These are phyloP conservation scores for Carposina sasakii DNA, from an alignment of 1,140 invertebrate genomes.

Conservation along the genomic window DNA sequence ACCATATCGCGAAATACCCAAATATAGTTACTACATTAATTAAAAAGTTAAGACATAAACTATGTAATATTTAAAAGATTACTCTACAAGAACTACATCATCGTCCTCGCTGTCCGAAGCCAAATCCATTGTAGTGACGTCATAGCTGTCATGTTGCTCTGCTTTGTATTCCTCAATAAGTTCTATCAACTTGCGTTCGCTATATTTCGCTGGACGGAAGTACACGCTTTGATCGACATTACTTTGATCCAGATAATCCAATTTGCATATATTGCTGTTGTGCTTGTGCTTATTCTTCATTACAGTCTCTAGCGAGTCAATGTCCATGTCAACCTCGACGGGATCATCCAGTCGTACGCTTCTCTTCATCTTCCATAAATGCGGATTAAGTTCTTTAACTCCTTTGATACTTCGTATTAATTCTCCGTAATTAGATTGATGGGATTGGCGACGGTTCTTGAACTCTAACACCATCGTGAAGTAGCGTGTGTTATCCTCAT, in stretches of 20 bases:
- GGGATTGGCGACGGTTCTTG: slow-evolving; percentile 19
- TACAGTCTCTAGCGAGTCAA: slow-evolving; percentile 49
- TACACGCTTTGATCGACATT: slow-evolving; percentile 10
- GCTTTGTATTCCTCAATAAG: slow-evolving; percentile 38
- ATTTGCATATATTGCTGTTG: too few relatives aligned
- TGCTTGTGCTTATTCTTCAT: slow-evolving; percentile 31
- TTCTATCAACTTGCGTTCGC: slow-evolving; percentile 26
- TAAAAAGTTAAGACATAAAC: too few relatives aligned
- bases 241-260: slow-evolving; percentile 39
- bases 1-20: too few relatives aligned
- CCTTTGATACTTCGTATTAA: slow-evolving; percentile 47
- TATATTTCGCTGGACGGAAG: slow-evolving; percentile 19
- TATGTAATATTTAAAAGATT: too few relatives aligned
- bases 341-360: not conserved
- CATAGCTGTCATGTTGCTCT: slow-evolving; percentile 44
- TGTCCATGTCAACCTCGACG: slow-evolving; percentile 44
- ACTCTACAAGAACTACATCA: slow-evolving; percentile 13
- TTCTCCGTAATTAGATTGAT: slow-evolving; percentile 26
- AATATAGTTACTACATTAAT: too few relatives aligned
- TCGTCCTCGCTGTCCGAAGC: slow-evolving; percentile 17
- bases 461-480: slow-evolving; percentile 36
- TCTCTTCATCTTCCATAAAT: slow-evolving; percentile 37
- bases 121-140: slow-evolving; percentile 56
- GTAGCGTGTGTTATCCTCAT: slow-evolving; percentile 31
- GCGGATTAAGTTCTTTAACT: slow-evolving; percentile 48